Conservation (phyloP, 1,140 invertebrate genomes). For the Gryon sp. region DNA sequence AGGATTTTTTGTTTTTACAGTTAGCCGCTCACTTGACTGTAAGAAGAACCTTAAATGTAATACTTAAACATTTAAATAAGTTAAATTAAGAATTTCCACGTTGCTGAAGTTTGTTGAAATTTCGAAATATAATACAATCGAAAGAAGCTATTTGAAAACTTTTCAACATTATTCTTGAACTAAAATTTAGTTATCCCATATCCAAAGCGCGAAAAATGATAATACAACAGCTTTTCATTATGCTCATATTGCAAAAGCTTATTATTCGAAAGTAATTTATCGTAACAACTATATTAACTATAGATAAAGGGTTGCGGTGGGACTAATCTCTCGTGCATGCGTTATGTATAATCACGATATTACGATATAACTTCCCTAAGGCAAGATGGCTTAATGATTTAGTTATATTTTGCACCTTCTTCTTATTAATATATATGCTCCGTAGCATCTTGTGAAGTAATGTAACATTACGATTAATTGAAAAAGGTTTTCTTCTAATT, state of each 20-base stretch:
- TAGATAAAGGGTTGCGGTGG: conserved; percentile 39
- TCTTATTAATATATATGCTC: too few relatives aligned
- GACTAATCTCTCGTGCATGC: conserved; percentile 40
- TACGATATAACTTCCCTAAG: conserved; percentile 33
- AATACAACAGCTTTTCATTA: conserved; percentile 1
- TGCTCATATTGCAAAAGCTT: conserved; percentile 1
- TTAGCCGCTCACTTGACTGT: too few relatives aligned
- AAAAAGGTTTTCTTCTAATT: too few relatives aligned
- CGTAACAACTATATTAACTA: conserved; percentile 48
- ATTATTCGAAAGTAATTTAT: conserved; percentile 49
- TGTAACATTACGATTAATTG: too few relatives aligned
- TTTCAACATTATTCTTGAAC: too few relatives aligned
- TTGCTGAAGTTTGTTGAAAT: too few relatives aligned
- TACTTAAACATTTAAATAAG: too few relatives aligned
- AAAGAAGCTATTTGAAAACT: background rate
- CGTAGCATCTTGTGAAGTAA: too few relatives aligned
- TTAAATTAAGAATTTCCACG: too few relatives aligned
- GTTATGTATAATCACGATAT: conserved; percentile 26
- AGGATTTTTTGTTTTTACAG: too few relatives aligned
- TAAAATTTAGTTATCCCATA: background rate
- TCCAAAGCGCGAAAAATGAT: background rate
- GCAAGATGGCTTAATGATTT: conserved; percentile 48
- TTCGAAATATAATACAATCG: background rate
- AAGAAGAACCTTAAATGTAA: too few relatives aligned
- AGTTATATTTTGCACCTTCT: conserved; percentile 39